These are phyloP conservation scores for Cryptus viduatorius DNA, from an alignment of 2,888 invertebrate species.

Conservation along the genomic window DNA sequence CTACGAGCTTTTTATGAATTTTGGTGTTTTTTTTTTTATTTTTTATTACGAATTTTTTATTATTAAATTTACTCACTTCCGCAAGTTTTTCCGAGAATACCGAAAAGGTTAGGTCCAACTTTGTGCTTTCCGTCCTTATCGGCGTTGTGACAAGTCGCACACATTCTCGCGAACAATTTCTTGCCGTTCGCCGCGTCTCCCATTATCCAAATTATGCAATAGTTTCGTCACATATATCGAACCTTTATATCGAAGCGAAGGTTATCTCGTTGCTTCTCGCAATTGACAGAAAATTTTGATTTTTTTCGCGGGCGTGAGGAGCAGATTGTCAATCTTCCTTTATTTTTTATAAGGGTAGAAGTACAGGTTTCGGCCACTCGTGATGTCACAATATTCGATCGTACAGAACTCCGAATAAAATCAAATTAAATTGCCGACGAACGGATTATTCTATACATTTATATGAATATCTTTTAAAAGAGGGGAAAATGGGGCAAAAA, in stretches of 20 bases:
- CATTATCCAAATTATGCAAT: constrained; percentile 74
- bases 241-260: constrained; percentile 12
- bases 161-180: constrained; percentile 88
- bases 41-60: not conserved
- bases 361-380: not conserved
- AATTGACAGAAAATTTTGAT: constrained; percentile 55
- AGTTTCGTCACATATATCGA: constrained; percentile 18
- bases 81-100: constrained; percentile 86
- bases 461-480: no score
- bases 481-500: no score
- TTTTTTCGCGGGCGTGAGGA: constrained; percentile 6
- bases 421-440: not conserved
- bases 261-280: constrained; percentile 28
- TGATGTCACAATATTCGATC: not conserved
- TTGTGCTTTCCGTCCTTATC: constrained; percentile 89
- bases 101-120: constrained; percentile 90
- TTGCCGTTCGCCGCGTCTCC: constrained; percentile 90
- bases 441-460: no score
- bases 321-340: constrained; percentile 14
- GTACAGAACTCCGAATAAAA: not conserved
- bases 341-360: not conserved
- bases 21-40: constrained; percentile 25
- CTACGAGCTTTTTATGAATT: not conserved
- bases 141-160: constrained; percentile 90
- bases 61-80: constrained; percentile 74